Conservation (phyloP, 2,888 invertebrate species). For the Mesorhabditis spiculigera region DNA sequence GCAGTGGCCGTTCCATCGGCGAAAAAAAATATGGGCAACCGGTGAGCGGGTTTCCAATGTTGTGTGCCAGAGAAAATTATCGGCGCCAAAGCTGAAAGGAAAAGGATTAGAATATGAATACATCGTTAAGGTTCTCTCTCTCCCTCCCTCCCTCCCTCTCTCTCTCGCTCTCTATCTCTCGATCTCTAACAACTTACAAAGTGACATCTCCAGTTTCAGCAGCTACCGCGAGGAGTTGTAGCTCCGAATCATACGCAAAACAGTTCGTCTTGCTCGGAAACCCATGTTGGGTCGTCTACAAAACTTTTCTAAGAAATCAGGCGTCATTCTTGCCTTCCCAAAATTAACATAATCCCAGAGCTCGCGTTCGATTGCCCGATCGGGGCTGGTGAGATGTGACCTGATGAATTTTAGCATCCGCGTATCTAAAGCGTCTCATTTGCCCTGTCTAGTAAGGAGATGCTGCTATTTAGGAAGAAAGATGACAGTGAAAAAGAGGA, state of each 20-base stretch:
- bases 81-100: neutral
- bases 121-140: neutral
- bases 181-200: neutral
- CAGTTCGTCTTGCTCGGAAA: neutral
- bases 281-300: constrained; percentile 2
- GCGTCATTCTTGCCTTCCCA: neutral
- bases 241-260: neutral
- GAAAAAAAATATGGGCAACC: neutral
- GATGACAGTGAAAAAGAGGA: no score
- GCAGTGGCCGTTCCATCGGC: neutral
- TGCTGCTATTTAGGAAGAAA: no score
- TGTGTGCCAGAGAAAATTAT: neutral
- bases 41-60: neutral
- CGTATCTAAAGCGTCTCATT: no score
- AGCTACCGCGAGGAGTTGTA: neutral
- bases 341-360: constrained; percentile 1
- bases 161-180: no score
- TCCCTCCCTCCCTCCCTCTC: no score
- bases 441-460: no score
- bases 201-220: neutral
- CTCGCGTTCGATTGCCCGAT: neutral
- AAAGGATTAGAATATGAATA: neutral
- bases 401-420: neutral
- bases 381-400: neutral
- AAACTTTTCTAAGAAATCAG: neutral